phyloP scores from a whole-genome alignment of 2,888 invertebrate genomes.

The Agriotes lineatus region DNA sequence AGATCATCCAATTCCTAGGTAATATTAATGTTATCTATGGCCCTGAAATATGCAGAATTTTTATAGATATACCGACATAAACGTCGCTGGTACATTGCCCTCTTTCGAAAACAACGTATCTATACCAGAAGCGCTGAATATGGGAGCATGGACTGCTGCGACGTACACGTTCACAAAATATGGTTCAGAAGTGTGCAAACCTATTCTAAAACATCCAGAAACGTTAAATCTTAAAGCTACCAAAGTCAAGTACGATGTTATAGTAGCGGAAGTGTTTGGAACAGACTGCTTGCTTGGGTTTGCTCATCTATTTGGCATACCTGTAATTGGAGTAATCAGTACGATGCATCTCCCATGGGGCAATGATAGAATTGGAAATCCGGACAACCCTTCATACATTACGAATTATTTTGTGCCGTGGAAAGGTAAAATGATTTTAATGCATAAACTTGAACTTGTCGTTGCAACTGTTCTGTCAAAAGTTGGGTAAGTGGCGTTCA shows the following conservation, averaged over 20 bases:
- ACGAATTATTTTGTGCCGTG: conserved; percentile 67
- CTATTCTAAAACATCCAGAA: conserved; percentile 49
- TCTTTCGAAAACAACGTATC: conserved; percentile 40
- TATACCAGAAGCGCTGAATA: conserved; percentile 20
- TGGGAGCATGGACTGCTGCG: conserved; percentile 10
- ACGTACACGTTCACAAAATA: conserved; percentile 29
- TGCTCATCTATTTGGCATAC: conserved; percentile 69
- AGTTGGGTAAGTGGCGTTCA: conserved; percentile 48
- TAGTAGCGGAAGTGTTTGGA: conserved; percentile 72
- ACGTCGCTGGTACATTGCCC: conserved; percentile 39
- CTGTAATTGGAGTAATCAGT: conserved; percentile 70
- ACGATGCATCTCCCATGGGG: conserved; percentile 71
- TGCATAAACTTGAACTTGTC: conserved; percentile 66
- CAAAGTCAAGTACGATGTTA: conserved; percentile 70
- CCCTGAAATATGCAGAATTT: background rate
- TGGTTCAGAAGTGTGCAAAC: conserved; percentile 52
- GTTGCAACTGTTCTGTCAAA: conserved; percentile 53
- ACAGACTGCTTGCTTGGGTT: conserved; percentile 72
- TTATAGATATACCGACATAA: conserved; percentile 49
- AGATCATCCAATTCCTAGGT: conserved; percentile 55
- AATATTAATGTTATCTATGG: background rate
- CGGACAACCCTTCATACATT: conserved; percentile 71
- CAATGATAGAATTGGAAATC: conserved; percentile 69
- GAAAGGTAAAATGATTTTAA: conserved; percentile 67
- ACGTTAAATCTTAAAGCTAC: conserved; percentile 49